Evolutionary conservation across 1,140 invertebrate species (phyloP), one percentile per base, ranked within the genome.

Genomic region (Anthonomus grandis): DNA sequence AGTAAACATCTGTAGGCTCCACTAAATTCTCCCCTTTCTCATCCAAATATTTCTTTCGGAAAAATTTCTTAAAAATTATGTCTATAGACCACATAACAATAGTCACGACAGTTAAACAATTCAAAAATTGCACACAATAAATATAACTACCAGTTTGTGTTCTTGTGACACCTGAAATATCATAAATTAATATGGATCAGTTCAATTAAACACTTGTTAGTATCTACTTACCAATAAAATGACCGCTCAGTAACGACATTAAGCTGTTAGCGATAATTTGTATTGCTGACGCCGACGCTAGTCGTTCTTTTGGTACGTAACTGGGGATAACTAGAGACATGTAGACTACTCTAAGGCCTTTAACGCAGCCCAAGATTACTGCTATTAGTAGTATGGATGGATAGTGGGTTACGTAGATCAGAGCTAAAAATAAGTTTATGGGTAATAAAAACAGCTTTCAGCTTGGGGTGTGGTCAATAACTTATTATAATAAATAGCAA

Each of bases 281-380:
- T 13, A 86, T 72, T 3, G 83, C 83, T 2, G 79, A 78, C 10
- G 83, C 83, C 13, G 78, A 79, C 0, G 84, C 81, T 36, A 86
- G 64, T 42, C 81, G 76, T 42, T 82, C 77, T 10, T 85, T 64
- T 1, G 83, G 83, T 25, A 86, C 83, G 63, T 85, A 80, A 3
- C 76, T 76, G 12, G 84, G 82, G 44, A 86, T 83, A 2, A 84
- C 80, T 9, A 86, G 65, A 0, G 81, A 78, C 80, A 83, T 82
- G 61, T 83, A 86, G 0, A 86, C 83, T 22, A 82, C 85, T 53
- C 83, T 74, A 4, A 86, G 64, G 1, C 79, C 84, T 74, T 86
- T 86, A 23, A 79, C 81, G 27, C 81, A 73, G 0, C 84, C 84
- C 24, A 86, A 77, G 57, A 79, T 76, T 0, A 80, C 73, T 4